Evolutionary conservation across 2,888 invertebrate species (phyloP).

Genomic region (Osmoderma eremita): DNA sequence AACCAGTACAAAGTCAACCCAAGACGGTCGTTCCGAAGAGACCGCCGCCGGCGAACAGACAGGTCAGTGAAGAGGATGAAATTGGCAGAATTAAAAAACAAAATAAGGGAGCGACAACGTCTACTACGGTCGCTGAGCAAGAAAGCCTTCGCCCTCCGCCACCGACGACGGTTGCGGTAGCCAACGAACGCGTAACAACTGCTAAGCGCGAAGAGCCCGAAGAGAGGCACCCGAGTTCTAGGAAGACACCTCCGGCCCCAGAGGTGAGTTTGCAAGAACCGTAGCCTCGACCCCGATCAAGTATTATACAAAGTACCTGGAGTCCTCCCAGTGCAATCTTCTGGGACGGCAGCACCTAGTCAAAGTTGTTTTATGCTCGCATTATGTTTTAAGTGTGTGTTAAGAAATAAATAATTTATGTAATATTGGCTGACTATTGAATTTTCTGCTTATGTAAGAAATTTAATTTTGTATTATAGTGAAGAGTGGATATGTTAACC

Average conservation of each 20-base stretch:
- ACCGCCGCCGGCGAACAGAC: slow-evolving; percentile 73
- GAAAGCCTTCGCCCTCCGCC: slow-evolving; percentile 56
- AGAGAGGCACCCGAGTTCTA: slow-evolving; percentile 63
- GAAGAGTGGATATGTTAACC: too few species aligned
- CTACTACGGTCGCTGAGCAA: slow-evolving; percentile 62
- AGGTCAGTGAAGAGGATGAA: slow-evolving; percentile 90
- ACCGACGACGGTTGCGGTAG: neutral
- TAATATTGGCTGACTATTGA: too few species aligned
- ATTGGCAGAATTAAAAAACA: slow-evolving; percentile 87
- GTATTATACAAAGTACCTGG: too few species aligned
- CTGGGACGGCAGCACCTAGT: too few species aligned
- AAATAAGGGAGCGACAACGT: slow-evolving; percentile 78
- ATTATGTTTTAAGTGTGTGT: too few species aligned
- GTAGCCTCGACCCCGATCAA: slow-evolving; percentile 53
- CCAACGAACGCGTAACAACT: slow-evolving; percentile 64
- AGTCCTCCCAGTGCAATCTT: too few species aligned
- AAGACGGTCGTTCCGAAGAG: slow-evolving; percentile 64
- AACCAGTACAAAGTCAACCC: slow-evolving; percentile 57
- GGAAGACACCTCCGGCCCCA: slow-evolving; percentile 75
- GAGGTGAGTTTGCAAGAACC: slow-evolving; percentile 78
- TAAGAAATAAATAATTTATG: too few species aligned
- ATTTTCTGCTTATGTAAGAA: too few species aligned
- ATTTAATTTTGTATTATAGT: too few species aligned
- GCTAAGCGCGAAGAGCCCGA: slow-evolving; percentile 62
- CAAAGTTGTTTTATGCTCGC: too few species aligned